Evolutionary conservation across 1,140 invertebrate species (phyloP).

Genomic region (Araneus ventricosus): DNA sequence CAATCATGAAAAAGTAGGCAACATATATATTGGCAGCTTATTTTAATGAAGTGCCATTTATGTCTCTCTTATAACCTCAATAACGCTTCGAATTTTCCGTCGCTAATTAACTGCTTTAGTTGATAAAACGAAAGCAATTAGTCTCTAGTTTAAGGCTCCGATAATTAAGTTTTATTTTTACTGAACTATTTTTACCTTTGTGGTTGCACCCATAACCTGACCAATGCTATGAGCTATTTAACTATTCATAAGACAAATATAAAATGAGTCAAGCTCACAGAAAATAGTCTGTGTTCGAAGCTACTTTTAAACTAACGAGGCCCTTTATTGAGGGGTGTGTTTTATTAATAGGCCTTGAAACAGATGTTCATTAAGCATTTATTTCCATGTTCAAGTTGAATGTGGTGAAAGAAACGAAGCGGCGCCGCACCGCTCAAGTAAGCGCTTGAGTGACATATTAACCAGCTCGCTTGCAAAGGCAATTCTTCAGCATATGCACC

Average conservation of each 20-base stretch:
- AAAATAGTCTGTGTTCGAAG: not conserved
- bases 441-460: constrained; percentile 30
- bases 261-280: not conserved
- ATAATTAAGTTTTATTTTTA: constrained; percentile 26
- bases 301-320: constrained; percentile 39
- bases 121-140: too few species aligned
- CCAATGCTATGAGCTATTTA: not conserved
- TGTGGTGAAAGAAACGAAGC: constrained; percentile 35
- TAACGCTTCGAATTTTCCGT: too few species aligned
- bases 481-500: not conserved
- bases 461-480: not conserved
- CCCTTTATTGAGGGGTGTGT: not conserved
- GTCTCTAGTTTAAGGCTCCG: not conserved
- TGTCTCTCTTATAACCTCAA: too few species aligned
- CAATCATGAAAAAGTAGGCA: too few species aligned
- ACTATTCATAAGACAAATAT: not conserved
- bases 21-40: too few species aligned
- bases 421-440: constrained; percentile 10
- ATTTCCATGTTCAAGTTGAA: constrained; percentile 51
- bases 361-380: constrained; percentile 33
- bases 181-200: not conserved
- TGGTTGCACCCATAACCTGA: not conserved
- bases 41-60: too few species aligned
- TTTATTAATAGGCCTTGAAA: constrained; percentile 54
- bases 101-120: too few species aligned